Evolutionary conservation across 2,113 vertebrate genomes (phyloP).

Genomic region (Rhinogobius similis): DNA sequence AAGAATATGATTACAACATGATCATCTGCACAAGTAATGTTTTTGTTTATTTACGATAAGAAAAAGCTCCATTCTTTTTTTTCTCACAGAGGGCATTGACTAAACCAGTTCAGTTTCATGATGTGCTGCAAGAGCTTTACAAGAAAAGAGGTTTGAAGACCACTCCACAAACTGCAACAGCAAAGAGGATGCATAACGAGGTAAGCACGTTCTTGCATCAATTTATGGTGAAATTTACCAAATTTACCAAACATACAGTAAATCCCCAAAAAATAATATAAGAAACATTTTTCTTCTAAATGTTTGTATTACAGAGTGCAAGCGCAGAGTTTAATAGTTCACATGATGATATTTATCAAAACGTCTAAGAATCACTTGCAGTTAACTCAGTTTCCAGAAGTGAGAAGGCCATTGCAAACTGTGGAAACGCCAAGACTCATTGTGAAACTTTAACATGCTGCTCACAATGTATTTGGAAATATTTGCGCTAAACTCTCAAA

Average conservation of each 20-base stretch:
- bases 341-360: conserved; percentile 72
- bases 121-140: conserved; percentile 71
- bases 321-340: neutral
- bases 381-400: neutral
- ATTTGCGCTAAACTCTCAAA: neutral
- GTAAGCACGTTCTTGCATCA: conserved; percentile 43
- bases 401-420: neutral
- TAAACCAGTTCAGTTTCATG: conserved; percentile 52
- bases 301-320: conserved; percentile 37
- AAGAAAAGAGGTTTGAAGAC: conserved; percentile 35
- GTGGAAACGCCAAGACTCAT: neutral
- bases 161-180: neutral
- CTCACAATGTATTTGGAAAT: neutral
- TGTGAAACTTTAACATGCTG: neutral
- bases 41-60: conserved; percentile 22
- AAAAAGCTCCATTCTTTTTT: neutral
- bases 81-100: conserved; percentile 31
- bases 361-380: conserved; percentile 36
- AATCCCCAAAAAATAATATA: neutral
- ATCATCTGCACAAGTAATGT: neutral
- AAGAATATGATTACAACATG: neutral
- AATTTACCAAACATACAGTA: neutral
- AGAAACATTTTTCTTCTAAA: neutral
- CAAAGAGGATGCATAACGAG: conserved; percentile 15
- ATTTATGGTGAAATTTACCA: neutral